Evolutionary conservation across 1,140 invertebrate species (phyloP), one percentile per base, ranked within the genome.

Genomic region (Brachionus plicatilis): DNA sequence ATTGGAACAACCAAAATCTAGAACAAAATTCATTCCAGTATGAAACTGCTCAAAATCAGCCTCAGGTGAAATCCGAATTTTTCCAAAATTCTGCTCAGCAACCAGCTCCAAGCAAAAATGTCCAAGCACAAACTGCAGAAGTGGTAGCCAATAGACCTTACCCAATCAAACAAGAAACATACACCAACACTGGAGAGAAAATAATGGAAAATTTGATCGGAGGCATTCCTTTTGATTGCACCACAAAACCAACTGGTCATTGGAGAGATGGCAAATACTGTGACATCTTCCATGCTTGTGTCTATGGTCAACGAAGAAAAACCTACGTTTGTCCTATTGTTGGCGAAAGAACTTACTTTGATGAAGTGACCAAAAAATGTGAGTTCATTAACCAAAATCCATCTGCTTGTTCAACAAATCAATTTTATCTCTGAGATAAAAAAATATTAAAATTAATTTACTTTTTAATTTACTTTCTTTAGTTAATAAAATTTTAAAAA

Each of bases 281-380:
- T 43, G 83, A 84, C 43, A 33, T 84, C 11, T 83, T 83, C 45
- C 82, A 83, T 53, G 82, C 82, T 8, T 83, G 82, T 83, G 33
- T 83, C 20, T 47, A 17, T 43, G 83, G 83, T 76, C 41, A 53
- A 37, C 37, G 70, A 60, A 72, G 53, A 75, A 70, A 70, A 43
- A 70, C 66, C 1, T 84, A 72, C 33, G 65, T 29, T 27, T 84
- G 83, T 27, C 41, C 53, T 7, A 29, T 65, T 65, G 41, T 84
- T 60, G 83, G 83, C 20, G 83, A 84, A 76, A 29, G 83, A 37
- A 70, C 53, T 60, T 84, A 84, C 37, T 84, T 84, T 56, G 83
- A 84, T 60, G 83, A 84, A 14, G 41, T 60, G 14, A 72, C 37
- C 27, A 56, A 60, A 70, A 72, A 29, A 27, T 50, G 78, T 20